Evolutionary conservation across 1,140 invertebrate species (phyloP).

Genomic region (Potamilus streckersoni): DNA sequence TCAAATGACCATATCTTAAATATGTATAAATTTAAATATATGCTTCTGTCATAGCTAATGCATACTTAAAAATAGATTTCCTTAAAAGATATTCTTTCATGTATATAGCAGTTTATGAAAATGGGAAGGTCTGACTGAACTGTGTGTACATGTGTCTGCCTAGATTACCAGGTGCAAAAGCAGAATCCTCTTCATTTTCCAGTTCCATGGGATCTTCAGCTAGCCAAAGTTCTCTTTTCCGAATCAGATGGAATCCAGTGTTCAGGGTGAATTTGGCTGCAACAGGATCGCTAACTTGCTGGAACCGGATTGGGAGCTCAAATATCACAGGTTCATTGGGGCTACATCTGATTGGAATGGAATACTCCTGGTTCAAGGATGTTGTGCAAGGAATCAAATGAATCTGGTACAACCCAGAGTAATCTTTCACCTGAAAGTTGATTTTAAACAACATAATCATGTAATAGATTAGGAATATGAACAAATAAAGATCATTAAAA

Average conservation of each 20-base stretch:
- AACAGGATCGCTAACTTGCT: constrained; percentile 68
- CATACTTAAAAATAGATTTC: too few species aligned
- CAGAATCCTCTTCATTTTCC: constrained; percentile 43
- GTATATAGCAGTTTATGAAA: too few species aligned
- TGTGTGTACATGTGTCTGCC: too few species aligned
- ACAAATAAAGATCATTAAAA: too few species aligned
- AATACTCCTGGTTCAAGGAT: constrained; percentile 52
- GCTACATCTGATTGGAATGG: constrained; percentile 56
- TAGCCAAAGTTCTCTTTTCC: constrained; percentile 63
- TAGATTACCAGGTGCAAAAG: constrained; percentile 58
- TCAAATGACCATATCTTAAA: too few species aligned
- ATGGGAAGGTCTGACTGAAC: too few species aligned
- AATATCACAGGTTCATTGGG: constrained; percentile 63
- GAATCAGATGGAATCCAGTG: constrained; percentile 62
- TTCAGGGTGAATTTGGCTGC: constrained; percentile 63
- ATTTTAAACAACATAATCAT: too few species aligned
- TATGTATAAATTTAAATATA: too few species aligned
- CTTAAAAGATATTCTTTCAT: too few species aligned
- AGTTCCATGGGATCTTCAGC: constrained; percentile 50
- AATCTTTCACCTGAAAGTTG: constrained; percentile 61
- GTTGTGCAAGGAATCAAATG: constrained; percentile 66
- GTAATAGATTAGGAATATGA: too few species aligned
- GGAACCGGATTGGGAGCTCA: constrained; percentile 66
- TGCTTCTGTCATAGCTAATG: too few species aligned
- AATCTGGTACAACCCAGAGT: constrained; percentile 65